Evolutionary conservation across 2,113 vertebrate genomes (phyloP).

Genomic region (Seriola aureovittata): DNA sequence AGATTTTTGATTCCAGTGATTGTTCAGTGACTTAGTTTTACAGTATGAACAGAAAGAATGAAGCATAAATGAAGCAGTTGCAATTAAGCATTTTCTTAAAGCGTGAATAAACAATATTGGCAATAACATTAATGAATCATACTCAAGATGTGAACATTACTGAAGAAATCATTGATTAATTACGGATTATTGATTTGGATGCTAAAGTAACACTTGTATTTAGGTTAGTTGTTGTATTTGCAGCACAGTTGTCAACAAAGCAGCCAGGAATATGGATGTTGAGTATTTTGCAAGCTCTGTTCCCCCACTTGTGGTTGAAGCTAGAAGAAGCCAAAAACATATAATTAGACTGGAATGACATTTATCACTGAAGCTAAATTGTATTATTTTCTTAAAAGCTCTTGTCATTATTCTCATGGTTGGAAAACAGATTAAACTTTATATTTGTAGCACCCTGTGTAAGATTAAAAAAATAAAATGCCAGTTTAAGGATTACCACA

Average conservation of each 20-base stretch:
- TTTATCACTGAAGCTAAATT: neutral
- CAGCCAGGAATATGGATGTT: constrained; percentile 12
- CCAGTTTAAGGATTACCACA: neutral
- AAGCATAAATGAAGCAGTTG: neutral
- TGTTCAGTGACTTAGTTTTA: neutral
- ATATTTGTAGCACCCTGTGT: neutral
- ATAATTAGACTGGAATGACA: neutral
- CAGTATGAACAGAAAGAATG: neutral
- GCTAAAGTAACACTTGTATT: neutral
- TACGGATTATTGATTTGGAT: constrained; percentile 2
- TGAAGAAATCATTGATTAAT: neutral
- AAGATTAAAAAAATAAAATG: neutral
- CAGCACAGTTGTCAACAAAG: constrained; percentile 32
- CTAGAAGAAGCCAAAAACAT: neutral
- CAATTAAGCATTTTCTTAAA: neutral
- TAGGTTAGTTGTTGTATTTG: constrained; percentile 34
- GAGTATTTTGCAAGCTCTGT: neutral
- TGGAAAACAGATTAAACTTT: neutral
- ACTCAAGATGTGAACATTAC: neutral
- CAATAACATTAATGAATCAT: neutral
- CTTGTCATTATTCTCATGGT: neutral
- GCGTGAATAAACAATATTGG: neutral
- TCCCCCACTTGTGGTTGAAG: neutral
- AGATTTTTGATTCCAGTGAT: neutral
- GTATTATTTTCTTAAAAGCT: too few relatives aligned